Conservation (phyloP, 2,888 invertebrate species). For the Troglohyphantes excavatus region DNA sequence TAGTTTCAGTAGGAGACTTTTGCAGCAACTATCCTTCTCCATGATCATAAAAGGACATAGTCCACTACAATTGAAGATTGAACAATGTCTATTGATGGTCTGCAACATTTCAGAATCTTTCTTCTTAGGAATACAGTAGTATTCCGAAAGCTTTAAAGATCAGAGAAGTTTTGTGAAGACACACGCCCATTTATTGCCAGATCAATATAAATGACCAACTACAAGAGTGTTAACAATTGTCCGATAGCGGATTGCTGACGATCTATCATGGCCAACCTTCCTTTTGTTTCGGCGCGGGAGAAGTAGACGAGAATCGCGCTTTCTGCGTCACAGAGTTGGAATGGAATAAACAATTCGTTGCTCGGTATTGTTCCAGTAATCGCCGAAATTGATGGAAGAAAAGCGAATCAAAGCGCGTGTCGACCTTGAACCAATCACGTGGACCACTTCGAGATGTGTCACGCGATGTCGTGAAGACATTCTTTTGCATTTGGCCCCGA, state of each 20-base stretch:
- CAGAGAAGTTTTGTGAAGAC: too few species aligned
- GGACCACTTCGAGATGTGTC: constrained; percentile 60
- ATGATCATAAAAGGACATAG: too few species aligned
- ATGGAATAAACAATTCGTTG: constrained; percentile 70
- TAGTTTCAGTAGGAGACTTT: too few species aligned
- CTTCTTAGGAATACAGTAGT: background rate
- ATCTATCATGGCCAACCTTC: constrained; percentile 41
- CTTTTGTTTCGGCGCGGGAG: constrained; percentile 50
- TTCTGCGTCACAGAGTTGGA: constrained; percentile 62
- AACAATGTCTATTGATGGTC: background rate
- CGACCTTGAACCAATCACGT: constrained; percentile 76
- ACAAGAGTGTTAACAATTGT: constrained; percentile 67
- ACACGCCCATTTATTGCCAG: constrained; percentile 5
- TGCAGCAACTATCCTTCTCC: too few species aligned
- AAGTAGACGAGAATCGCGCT: constrained; percentile 69
- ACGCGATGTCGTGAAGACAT: constrained; percentile 72
- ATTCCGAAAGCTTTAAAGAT: background rate
- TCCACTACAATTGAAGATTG: background rate
- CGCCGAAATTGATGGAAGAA: constrained; percentile 69
- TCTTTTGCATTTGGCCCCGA: constrained; percentile 41
- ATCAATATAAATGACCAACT: constrained; percentile 60
- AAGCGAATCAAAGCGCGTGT: constrained; percentile 68
- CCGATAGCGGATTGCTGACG: constrained; percentile 41
- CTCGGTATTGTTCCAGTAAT: constrained; percentile 77
- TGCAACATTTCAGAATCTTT: background rate